Percentiles rank a stretch among this genome's conserved stretches.
Conservation (phyloP, 1,140 invertebrate genomes). For the Thrips palmi region DNA sequence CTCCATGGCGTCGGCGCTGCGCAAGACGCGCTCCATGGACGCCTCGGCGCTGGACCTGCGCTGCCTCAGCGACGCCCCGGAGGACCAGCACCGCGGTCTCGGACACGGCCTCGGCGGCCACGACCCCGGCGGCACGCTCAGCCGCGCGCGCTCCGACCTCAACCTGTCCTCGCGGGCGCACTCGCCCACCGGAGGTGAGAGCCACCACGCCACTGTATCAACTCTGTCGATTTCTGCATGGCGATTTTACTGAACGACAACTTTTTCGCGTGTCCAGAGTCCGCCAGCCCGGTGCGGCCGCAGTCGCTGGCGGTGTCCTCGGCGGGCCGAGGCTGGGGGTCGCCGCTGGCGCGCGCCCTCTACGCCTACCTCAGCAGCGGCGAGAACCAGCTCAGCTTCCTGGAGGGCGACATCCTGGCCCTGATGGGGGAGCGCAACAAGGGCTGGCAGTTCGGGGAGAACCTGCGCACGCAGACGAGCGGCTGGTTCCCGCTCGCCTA, state of each 20-base stretch:
- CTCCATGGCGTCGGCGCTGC: slow-evolving; percentile 46
- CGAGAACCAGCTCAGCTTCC: slow-evolving; percentile 81
- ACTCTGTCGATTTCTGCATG: too few species aligned
- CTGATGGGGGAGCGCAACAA: slow-evolving; percentile 75
- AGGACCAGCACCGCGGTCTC: too few species aligned
- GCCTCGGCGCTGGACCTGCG: slow-evolving; percentile 67
- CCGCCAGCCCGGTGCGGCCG: slow-evolving; percentile 37
- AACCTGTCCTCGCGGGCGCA: slow-evolving; percentile 52
- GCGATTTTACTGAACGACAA: background rate
- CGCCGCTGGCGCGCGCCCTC: slow-evolving; percentile 56
- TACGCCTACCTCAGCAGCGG: slow-evolving; percentile 80
- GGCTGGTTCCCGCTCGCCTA: slow-evolving; percentile 92
- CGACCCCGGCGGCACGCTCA: slow-evolving; percentile 25
- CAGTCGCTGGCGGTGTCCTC: slow-evolving; percentile 52
- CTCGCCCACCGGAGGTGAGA: slow-evolving; percentile 32
- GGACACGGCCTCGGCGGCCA: too few species aligned
- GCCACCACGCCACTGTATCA: too few species aligned
- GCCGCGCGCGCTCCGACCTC: slow-evolving; percentile 69
- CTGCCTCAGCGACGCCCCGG: slow-evolving; percentile 38
- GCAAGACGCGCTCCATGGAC: slow-evolving; percentile 76
- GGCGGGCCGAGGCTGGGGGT: slow-evolving; percentile 27
- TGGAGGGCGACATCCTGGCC: slow-evolving; percentile 75
- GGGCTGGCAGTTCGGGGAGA: slow-evolving; percentile 91
- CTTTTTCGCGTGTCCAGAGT: slow-evolving; percentile 21
- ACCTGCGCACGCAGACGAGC: slow-evolving; percentile 67